phyloP scores from a whole-genome alignment of 2,888 invertebrate genomes.

The Platycheirus albimanus region DNA sequence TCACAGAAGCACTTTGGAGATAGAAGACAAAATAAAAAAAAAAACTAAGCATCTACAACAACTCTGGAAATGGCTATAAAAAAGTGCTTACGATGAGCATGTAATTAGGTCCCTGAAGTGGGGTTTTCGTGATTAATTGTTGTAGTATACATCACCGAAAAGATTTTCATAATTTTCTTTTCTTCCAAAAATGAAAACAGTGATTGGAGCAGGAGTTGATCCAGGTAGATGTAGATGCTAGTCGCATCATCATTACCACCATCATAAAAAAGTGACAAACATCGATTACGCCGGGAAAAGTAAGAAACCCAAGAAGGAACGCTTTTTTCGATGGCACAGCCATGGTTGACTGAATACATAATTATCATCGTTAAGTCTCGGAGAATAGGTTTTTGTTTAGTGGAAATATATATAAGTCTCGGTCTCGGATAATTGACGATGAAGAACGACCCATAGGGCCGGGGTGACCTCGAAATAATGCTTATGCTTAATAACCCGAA shows the following conservation, averaged over 20 bases:
- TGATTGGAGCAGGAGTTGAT: conserved; percentile 22
- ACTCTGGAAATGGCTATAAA: conserved; percentile 51
- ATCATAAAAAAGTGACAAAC: conserved; percentile 6
- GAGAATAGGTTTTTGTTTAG: conserved; percentile 9
- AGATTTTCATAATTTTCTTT: conserved; percentile 58
- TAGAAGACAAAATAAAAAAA: conserved; percentile 26
- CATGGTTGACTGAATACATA: conserved; percentile 27
- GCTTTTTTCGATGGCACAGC: conserved; percentile 2
- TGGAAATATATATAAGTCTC: conserved; percentile 18
- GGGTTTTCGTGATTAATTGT: conserved; percentile 69
- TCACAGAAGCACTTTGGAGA: conserved; percentile 21
- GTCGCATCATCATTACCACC: conserved; percentile 26
- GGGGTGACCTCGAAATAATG: conserved; percentile 11
- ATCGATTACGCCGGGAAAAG: conserved; percentile 34
- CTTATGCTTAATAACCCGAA: conserved; percentile 34
- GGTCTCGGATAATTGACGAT: conserved; percentile 36
- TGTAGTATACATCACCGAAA: conserved; percentile 57
- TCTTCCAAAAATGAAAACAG: neutral
- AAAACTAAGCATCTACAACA: conserved; percentile 1
- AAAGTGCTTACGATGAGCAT: conserved; percentile 69
- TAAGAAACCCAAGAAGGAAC: neutral
- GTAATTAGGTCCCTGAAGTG: conserved; percentile 72
- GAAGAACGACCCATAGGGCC: conserved; percentile 15
- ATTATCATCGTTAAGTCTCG: conserved; percentile 18
- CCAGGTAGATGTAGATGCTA: conserved; percentile 34